Evolutionary conservation across 2,113 vertebrate species (phyloP).

Genomic region (Peromyscus polionotus): DNA sequence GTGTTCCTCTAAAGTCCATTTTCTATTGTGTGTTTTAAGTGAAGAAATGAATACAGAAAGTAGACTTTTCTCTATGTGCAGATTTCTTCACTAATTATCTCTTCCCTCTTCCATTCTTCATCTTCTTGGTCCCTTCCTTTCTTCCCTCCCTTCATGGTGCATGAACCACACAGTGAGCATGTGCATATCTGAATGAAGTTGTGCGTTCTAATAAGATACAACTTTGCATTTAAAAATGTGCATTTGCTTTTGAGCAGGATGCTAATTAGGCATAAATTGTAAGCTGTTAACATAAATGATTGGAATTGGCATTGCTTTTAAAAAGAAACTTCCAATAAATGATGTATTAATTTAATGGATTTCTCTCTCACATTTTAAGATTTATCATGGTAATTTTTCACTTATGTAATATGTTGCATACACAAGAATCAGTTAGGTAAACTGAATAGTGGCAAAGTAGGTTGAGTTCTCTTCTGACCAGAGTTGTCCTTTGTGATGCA

Average conservation of each 20-base stretch:
- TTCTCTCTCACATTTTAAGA: neutral
- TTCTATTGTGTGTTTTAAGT: neutral
- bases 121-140: neutral
- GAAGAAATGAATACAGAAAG: neutral
- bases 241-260: neutral
- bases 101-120: neutral
- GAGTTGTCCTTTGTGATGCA: neutral
- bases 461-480: neutral
- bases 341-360: neutral
- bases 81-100: neutral
- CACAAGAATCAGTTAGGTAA: neutral
- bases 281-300: neutral
- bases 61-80: neutral
- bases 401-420: neutral
- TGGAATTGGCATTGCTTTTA: neutral
- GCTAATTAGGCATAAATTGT: neutral
- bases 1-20: neutral
- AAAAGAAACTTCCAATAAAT: neutral
- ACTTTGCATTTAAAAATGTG: neutral
- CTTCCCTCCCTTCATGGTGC: neutral
- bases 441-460: neutral
- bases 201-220: neutral
- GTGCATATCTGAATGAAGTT: neutral
- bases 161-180: neutral
- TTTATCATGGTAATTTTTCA: conserved; percentile 34